These are phyloP conservation scores for Meloidogyne exigua DNA, from an alignment of 1,140 invertebrate genomes.

Conservation along the genomic window DNA sequence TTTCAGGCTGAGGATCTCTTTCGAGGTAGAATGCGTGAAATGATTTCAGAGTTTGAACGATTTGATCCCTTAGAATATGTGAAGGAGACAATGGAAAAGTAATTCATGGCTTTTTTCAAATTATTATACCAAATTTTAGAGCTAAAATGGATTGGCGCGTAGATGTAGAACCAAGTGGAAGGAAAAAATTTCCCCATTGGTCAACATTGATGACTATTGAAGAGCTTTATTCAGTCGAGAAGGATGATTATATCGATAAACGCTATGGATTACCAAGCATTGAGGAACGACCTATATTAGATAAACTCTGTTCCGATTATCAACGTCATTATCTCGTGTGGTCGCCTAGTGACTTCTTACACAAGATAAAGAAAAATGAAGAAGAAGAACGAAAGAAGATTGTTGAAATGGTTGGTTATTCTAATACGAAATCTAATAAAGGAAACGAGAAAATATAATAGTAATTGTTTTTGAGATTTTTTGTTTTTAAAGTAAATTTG, in stretches of 20 bases:
- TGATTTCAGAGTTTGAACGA: slow-evolving; percentile 47
- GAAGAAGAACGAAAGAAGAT: slow-evolving; percentile 11
- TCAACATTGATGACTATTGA: slow-evolving; percentile 56
- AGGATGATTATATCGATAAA: slow-evolving; percentile 56
- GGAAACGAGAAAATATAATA: background rate
- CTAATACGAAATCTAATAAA: background rate
- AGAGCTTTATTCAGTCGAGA: slow-evolving; percentile 53
- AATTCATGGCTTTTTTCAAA: background rate
- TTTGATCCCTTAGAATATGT: slow-evolving; percentile 59
- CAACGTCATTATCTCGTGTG: slow-evolving; percentile 35
- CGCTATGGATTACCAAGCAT: slow-evolving; percentile 45
- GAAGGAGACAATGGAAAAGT: slow-evolving; percentile 47
- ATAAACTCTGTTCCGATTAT: slow-evolving; percentile 47
- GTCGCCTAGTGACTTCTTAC: slow-evolving; percentile 7
- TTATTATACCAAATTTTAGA: slow-evolving; percentile 21
- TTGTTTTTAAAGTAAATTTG: background rate
- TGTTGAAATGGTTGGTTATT: background rate
- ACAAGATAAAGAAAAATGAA: background rate
- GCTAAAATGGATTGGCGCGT: slow-evolving; percentile 55
- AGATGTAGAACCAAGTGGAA: slow-evolving; percentile 49
- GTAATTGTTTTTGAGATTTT: background rate
- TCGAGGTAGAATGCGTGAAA: slow-evolving; percentile 50
- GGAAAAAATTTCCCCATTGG: slow-evolving; percentile 59
- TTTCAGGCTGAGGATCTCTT: slow-evolving; percentile 56
- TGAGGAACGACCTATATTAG: slow-evolving; percentile 42